Conservation (phyloP, 2,797 vertebrate species). For the Sciurus carolinensis region DNA sequence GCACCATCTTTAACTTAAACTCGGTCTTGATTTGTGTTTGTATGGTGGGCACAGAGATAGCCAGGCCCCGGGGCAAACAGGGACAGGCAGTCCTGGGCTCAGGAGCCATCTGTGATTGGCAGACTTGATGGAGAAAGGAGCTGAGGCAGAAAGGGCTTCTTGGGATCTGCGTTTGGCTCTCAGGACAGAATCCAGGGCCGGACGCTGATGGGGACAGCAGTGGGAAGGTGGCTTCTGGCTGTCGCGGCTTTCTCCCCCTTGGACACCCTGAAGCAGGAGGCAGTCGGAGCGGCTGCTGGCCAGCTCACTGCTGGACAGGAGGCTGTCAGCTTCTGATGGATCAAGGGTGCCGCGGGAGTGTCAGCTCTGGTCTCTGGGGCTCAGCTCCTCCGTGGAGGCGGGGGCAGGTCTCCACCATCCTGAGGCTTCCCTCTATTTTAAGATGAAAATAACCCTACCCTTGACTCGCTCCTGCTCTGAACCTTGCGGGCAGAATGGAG, state of each 20-base stretch:
- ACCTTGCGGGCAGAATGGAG: neutral
- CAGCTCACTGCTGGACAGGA: constrained; percentile 7
- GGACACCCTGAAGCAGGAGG: neutral
- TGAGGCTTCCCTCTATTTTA: constrained; percentile 56
- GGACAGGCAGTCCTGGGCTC: neutral
- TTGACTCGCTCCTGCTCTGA: neutral
- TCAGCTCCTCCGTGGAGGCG: neutral
- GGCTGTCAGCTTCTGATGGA: constrained; percentile 47
- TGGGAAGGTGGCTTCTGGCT: neutral
- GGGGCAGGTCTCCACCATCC: neutral
- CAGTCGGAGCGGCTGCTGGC: neutral
- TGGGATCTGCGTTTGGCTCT: neutral
- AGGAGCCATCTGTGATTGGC: neutral
- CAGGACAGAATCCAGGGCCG: neutral
- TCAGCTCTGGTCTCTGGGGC: neutral
- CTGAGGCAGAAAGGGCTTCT: neutral
- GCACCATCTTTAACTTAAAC: neutral
- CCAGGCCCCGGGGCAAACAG: neutral
- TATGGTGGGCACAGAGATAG: neutral
- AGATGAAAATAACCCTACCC: constrained; percentile 38
- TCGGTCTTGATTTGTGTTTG: neutral
- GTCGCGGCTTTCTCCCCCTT: neutral
- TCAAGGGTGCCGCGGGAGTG: neutral
- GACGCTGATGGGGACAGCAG: neutral
- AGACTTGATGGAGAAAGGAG: neutral